Percentiles rank a stretch among this genome's conserved stretches.
Conservation (phyloP, 1,140 invertebrate genomes). For the Antheraea pernyi region DNA sequence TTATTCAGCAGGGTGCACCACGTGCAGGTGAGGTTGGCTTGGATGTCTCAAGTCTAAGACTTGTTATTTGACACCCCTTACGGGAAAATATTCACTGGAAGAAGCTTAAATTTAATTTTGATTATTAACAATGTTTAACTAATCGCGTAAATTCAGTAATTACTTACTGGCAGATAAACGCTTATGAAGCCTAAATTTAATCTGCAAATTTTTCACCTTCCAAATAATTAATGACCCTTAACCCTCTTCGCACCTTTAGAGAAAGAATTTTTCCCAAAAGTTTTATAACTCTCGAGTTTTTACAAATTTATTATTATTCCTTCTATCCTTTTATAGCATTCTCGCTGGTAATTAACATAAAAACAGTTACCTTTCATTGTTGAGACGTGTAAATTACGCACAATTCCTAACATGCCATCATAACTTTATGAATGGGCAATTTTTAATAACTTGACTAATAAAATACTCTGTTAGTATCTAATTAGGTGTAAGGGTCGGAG, state of each 20-base stretch:
- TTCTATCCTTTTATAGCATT: slow-evolving; percentile 12
- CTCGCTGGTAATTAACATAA: slow-evolving; percentile 14
- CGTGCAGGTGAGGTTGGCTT: too few species aligned
- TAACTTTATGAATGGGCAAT: too few species aligned
- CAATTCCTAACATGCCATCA: neutral
- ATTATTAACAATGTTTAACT: neutral
- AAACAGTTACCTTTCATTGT: slow-evolving; percentile 10
- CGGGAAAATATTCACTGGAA: too few species aligned
- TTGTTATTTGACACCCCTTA: too few species aligned
- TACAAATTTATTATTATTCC: slow-evolving; percentile 13
- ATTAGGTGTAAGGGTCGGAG: too few species aligned
- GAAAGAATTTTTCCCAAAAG: neutral
- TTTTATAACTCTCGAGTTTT: neutral
- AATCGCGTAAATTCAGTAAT: neutral
- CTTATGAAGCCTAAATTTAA: neutral
- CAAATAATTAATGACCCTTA: slow-evolving; percentile 14
- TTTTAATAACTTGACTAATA: too few species aligned
- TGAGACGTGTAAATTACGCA: neutral
- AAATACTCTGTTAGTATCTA: too few species aligned
- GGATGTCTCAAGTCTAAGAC: too few species aligned
- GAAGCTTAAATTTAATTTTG: neutral
- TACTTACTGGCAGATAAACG: neutral
- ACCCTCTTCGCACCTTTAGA: slow-evolving; percentile 14
- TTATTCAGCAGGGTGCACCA: too few species aligned
- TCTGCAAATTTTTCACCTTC: slow-evolving; percentile 4